Base-by-base conservation (phyloP, 2,797 vertebrate genomes). In the Gymnoscopelus braueri region DNA sequence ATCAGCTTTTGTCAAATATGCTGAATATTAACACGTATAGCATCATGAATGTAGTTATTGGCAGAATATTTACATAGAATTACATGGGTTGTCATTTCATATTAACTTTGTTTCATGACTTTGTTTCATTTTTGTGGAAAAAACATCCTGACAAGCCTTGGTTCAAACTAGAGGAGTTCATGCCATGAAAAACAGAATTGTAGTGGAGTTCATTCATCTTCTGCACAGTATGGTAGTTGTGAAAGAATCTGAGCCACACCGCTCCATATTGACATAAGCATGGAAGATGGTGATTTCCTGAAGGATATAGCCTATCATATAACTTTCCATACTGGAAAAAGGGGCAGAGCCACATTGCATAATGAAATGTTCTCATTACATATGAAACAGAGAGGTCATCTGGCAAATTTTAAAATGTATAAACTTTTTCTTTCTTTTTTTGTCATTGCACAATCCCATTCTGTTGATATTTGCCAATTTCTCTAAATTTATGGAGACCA, bases 91-190 rank as follows among this genome's bases (percentile, higher is more conserved):
- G 72, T 86, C 70, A 35, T 58, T 80, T 78, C 47, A 47, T 74
- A 77, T 79, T 80, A 68, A 65, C 35, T 68, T 24, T 44, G 74
- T 84, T 87, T 71, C 13, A 75, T 66, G 65, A 60, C 39, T 67
- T n/a, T 72, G 83, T 83, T 77, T 75, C 24, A 71, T 82, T 88
- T 44, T 79, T 69, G 75, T 80, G 75, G 79, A 78, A 85, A 82
- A 65, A 71, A 66, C 71, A 63, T 77, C 83, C 77, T 82, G 74
- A 84, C 83, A 80, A 68, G 66, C 70, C 3, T 63, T 26, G 55
- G 70, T 78, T 79, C 53, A 74, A 13, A 10, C 50, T 14, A n/a
- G 13, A 69, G 63, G 62, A 77, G 71, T n/a, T 15, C 61, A 60
- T 19, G 77, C 81, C 51, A 78, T 75, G 65, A 71, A 84, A 87